A percentile compares a stretch with the other conserved stretches of the same genome.
These are phyloP conservation scores for Neodontobutis hainanensis DNA, from an alignment of 2,113 vertebrate genomes.

Conservation along the genomic window DNA sequence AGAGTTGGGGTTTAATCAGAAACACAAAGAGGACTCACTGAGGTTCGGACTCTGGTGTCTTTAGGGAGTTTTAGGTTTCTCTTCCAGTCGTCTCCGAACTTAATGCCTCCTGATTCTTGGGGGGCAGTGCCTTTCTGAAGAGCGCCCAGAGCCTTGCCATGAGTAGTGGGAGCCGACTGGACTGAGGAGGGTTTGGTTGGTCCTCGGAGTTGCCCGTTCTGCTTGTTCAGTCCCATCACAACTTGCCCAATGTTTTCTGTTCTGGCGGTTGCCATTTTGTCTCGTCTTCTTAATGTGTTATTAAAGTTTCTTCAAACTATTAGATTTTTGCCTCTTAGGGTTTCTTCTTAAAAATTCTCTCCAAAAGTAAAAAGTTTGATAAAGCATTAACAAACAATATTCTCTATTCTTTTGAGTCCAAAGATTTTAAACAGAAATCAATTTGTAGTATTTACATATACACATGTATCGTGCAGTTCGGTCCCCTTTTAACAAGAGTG, in stretches of 20 bases:
- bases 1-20: rapidly evolving
- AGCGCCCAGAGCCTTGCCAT: slow-evolving; percentile 59
- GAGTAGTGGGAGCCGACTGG: slow-evolving; percentile 63
- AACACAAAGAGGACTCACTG: slow-evolving; percentile 56
- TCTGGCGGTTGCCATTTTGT: slow-evolving; percentile 73
- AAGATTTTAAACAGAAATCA: slow-evolving; percentile 64
- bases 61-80: slow-evolving; percentile 73
- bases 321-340: slow-evolving; percentile 57
- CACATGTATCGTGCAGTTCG: slow-evolving; percentile 70
- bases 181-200: slow-evolving; percentile 71
- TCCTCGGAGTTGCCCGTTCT: slow-evolving; percentile 79
- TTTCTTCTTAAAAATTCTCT: slow-evolving; percentile 68
- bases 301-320: slow-evolving; percentile 30
- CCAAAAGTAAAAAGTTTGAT: slow-evolving; percentile 71
- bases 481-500: slow-evolving; percentile 75
- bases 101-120: slow-evolving; percentile 76
- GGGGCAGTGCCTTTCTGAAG: slow-evolving; percentile 56
- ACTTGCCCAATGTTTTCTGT: slow-evolving; percentile 74
- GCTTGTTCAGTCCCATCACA: slow-evolving; percentile 79
- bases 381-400: slow-evolving; percentile 77
- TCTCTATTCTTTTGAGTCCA: slow-evolving; percentile 64
- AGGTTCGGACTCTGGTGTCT: slow-evolving; percentile 74
- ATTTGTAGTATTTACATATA: slow-evolving; percentile 76
- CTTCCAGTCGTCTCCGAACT: slow-evolving; percentile 80
- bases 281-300: slow-evolving; percentile 11